Base-by-base conservation (phyloP, 2,888 invertebrate species). In the Endotricha flammealis region DNA sequence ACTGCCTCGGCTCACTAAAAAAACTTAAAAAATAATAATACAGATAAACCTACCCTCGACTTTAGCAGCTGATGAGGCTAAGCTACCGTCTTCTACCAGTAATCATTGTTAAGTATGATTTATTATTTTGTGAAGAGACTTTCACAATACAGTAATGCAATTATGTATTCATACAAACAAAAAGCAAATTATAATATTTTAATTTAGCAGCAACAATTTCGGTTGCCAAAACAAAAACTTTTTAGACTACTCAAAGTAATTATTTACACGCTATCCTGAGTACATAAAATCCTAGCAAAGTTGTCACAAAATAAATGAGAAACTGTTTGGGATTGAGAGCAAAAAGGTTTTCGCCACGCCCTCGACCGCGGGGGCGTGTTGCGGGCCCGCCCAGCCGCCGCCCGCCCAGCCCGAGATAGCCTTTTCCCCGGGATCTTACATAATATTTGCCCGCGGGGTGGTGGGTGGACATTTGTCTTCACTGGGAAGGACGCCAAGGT, bases 381-480 rank as follows among this genome's bases (percentile, higher is more conserved):
- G n/a, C 5, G 25, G 16, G n/a, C 44, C 39, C 56, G 45, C 56
- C 60, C 49, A 32, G 33, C 10, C 23, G 4, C 7, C 12, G 23
- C 36, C 36, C 29, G 12, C 20, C 36, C 25, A 17, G 8, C 3
- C 4, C 4, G 16, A 32, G 22, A 27, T 39, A 35, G 38, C 32
- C 37, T 56, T 58, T 62, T 59, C 53, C 50, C 58, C 41, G 41
- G 51, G 48, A 52, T 50, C 57, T 73, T 72, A 73, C 55, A 55
- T 70, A 73, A 72, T 54, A 61, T 60, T 64, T 58, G 50, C 41
- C 56, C 41, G 4, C 12, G 24, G 73, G 76, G 74, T 60, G 72
- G 69, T 46, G 71, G 74, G 75, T 65, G 74, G 67, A 64, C 71
- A 65, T 69, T 74, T 71, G 64, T 72, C 73, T 74, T 67, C 59